Evolutionary conservation across 2,797 vertebrate species (phyloP).

Genomic region (Macroramphosus scolopax): DNA sequence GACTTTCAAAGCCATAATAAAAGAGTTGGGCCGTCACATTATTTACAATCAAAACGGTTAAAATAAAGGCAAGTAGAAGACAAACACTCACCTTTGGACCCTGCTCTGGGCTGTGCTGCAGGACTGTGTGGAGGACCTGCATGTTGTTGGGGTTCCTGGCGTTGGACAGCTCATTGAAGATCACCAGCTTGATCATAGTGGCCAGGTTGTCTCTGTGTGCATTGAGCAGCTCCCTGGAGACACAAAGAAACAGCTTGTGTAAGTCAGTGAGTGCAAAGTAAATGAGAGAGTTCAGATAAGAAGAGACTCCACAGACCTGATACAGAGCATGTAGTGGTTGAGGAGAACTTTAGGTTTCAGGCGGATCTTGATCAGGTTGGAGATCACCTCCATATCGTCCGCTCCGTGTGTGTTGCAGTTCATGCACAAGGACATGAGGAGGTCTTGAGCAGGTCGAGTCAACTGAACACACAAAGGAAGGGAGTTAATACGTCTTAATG

Average conservation of each 20-base stretch:
- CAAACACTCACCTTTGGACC: slow-evolving; percentile 86
- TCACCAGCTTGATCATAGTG: slow-evolving; percentile 95
- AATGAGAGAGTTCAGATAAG: not conserved
- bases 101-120: slow-evolving; percentile 94
- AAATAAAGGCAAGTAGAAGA: not conserved
- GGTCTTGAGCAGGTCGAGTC: slow-evolving; percentile 94
- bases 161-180: slow-evolving; percentile 96
- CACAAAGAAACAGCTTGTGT: slow-evolving; percentile 4
- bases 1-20: not conserved
- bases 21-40: not conserved
- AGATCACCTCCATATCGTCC: slow-evolving; percentile 96
- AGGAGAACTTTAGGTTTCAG: slow-evolving; percentile 98
- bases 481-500: too few relatives aligned
- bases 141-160: slow-evolving; percentile 98
- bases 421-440: slow-evolving; percentile 97
- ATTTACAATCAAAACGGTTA: slow-evolving; percentile 2
- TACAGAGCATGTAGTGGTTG: slow-evolving; percentile 96
- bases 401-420: slow-evolving; percentile 91
- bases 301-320: slow-evolving; percentile 75
- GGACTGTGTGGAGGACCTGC: slow-evolving; percentile 93
- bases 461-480: slow-evolving; percentile 74
- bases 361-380: slow-evolving; percentile 96
- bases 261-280: slow-evolving; percentile 1
- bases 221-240: slow-evolving; percentile 89
- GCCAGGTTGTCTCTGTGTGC: slow-evolving; percentile 93